These are phyloP conservation scores for Steromphala cineraria DNA, from an alignment of 2,888 invertebrate species.

Conservation along the genomic window DNA sequence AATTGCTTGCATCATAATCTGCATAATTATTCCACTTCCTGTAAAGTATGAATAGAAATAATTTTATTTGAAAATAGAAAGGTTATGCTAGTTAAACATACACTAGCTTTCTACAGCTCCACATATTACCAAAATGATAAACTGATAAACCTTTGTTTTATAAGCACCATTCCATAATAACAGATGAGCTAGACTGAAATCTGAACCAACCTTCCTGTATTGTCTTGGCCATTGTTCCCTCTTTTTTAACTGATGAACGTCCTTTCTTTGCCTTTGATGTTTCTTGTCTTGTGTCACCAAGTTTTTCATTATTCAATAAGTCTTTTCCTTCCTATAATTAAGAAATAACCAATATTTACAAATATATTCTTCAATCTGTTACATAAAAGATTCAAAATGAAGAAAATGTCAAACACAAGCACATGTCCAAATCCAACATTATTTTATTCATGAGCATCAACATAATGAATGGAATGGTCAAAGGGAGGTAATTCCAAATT, in stretches of 20 bases:
- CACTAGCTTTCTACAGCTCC: no score
- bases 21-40: no score
- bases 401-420: no score
- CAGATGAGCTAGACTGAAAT: no score
- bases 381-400: no score
- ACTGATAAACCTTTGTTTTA: no score
- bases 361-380: background rate
- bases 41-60: background rate
- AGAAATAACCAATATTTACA: background rate
- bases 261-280: constrained; percentile 36
- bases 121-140: no score
- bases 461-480: background rate
- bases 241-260: constrained; percentile 22
- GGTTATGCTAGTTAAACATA: no score
- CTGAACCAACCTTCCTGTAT: constrained; percentile 64
- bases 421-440: no score
- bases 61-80: background rate
- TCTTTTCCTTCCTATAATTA: constrained; percentile 64
- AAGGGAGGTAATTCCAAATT: background rate
- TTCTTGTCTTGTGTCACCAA: constrained; percentile 69
- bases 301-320: constrained; percentile 64
- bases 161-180: no score
- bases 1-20: no score
- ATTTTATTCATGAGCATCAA: no score
- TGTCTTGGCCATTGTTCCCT: constrained; percentile 64